Base-by-base conservation (phyloP, 2,113 vertebrate species). In the Glareola pratincola region DNA sequence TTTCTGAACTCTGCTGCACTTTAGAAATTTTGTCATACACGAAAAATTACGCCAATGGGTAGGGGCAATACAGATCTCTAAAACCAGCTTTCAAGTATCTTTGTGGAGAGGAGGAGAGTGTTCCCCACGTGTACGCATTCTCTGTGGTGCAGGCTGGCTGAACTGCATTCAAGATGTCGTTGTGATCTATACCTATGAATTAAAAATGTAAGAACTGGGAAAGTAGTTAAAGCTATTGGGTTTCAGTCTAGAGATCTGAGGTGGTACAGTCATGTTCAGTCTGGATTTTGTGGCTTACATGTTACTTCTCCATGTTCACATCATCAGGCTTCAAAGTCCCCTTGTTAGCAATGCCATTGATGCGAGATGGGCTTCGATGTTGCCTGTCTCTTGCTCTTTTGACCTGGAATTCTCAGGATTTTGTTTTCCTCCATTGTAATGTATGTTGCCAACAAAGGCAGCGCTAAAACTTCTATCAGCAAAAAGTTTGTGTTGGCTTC, bases 1-100 rank as follows among this genome's bases (percentile, higher is more conserved):
- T 97, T 97, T 95, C 94, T 92, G 68, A 93, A 67, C 79, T 97
- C 94, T 94, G 92, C 94, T 97, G 98, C 98, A 98, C 98, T 98
- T 98, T 98, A 98, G 72, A 93, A 91, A 88, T 68, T 30, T 67
- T 85, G 73, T 95, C 91, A 57, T 95, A 83, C 45, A 14, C 74
- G 62, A 85, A 78, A 91, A 93, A 68, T 83, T 29, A 95, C 34
- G 90, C 88, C 93, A 91, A 5, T 86, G 96, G 93, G 87, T 87
- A 91, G 94, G 88, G 93, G 90, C 90, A 90, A 80, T 95, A 92
- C 12, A 8, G 16, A 53, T 68, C 37, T 93, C 86, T 47, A 43
- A 64, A 93, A 88, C 57, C 81, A 92, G 82, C 88, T 92, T 73
- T 68, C 18, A 34, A 4, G 41, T 82, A 67, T 54, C 50, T 56